Conservation (phyloP, 2,113 vertebrate species). For the Bucco capensis region DNA sequence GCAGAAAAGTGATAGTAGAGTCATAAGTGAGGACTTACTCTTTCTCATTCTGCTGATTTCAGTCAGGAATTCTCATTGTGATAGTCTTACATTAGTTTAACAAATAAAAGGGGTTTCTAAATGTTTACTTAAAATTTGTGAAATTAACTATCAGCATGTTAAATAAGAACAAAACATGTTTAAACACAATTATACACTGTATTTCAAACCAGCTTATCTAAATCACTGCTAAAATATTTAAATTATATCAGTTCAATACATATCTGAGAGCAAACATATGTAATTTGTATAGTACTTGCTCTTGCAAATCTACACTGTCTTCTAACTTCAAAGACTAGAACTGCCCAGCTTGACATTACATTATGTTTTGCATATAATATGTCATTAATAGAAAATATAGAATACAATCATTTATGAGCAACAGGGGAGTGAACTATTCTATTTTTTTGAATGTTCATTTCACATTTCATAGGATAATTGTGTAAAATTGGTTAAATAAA, state of each 20-base stretch:
- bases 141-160: neutral
- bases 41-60: neutral
- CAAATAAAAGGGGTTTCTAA: neutral
- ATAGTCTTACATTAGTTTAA: neutral
- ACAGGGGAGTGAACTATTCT: rapidly evolving
- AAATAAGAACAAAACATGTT: neutral
- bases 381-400: neutral
- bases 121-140: neutral
- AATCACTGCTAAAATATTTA: neutral
- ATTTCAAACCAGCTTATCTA: neutral
- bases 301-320: neutral
- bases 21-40: neutral
- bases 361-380: neutral
- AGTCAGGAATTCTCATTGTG: neutral
- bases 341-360: neutral
- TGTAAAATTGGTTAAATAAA: neutral
- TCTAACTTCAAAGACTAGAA: neutral
- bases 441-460: neutral
- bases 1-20: neutral
- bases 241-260: neutral
- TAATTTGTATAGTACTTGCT: rapidly evolving
- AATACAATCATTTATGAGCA: neutral
- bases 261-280: neutral
- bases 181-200: neutral
- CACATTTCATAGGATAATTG: neutral